Evolutionary conservation across 2,888 invertebrate genomes (phyloP).

Genomic region (Dendrolimus pini): DNA sequence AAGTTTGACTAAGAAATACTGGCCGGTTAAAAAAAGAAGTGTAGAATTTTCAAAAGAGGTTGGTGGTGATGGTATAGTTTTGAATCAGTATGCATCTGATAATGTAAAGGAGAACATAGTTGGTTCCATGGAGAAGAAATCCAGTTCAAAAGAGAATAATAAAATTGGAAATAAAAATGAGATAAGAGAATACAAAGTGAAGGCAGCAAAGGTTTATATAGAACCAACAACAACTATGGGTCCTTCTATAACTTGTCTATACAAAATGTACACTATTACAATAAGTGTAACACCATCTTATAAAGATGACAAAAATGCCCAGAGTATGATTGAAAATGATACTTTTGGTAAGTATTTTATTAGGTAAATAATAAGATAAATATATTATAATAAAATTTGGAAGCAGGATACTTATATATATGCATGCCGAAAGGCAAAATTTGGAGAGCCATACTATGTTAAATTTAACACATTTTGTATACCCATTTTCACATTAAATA

Average conservation of each 20-base stretch:
- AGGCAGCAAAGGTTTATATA: conserved; percentile 32
- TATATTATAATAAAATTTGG: too few relatives aligned
- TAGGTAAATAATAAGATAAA: background rate
- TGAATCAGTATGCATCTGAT: conserved; percentile 34
- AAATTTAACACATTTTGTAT: too few relatives aligned
- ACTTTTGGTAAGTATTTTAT: conserved; percentile 40
- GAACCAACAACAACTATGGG: conserved; percentile 36
- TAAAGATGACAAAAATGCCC: conserved; percentile 49
- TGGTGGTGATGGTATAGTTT: conserved; percentile 26
- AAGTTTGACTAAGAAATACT: conserved; percentile 17
- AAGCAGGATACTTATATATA: too few relatives aligned
- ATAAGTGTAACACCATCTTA: conserved; percentile 58
- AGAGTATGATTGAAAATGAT: conserved; percentile 53
- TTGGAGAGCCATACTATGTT: too few relatives aligned
- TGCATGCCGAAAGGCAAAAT: background rate
- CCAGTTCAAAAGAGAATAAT: background rate
- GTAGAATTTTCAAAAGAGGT: conserved; percentile 40
- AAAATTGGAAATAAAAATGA: conserved; percentile 15
- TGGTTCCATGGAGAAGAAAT: conserved; percentile 31
- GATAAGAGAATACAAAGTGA: conserved; percentile 41
- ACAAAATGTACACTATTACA: conserved; percentile 53
- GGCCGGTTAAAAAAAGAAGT: conserved; percentile 42
- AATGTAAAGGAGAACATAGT: conserved; percentile 30
- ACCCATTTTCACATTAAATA: too few relatives aligned
- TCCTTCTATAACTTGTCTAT: conserved; percentile 52